Conservation (phyloP, 2,797 vertebrate genomes). For the Neostethus bicornis region DNA sequence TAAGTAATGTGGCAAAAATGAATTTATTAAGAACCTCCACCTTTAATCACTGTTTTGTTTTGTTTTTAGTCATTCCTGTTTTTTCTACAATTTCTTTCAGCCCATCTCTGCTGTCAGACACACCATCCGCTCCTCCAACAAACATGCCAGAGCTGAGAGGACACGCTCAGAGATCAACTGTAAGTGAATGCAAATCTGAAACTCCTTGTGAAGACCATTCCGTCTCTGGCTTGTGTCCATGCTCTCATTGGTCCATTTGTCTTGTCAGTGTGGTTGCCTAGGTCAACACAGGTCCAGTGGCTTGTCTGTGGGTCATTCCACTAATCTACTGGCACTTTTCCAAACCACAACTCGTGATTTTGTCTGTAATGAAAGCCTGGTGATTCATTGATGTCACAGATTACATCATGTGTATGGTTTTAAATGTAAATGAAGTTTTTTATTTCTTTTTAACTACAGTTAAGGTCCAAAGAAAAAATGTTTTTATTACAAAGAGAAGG, state of each 20-base stretch:
- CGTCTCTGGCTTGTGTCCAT: constrained; percentile 8
- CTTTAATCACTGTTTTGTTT: neutral
- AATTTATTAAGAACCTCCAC: too few species aligned
- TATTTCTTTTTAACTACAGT: constrained; percentile 10
- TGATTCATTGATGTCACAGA: constrained; percentile 29
- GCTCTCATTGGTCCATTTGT: constrained; percentile 25
- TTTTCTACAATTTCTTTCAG: constrained; percentile 65
- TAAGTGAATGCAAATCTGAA: constrained; percentile 76
- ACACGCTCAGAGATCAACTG: constrained; percentile 95
- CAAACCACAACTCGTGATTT: constrained; percentile 43
- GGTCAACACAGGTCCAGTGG: constrained; percentile 18
- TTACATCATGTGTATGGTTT: constrained; percentile 16
- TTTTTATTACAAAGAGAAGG: constrained; percentile 14
- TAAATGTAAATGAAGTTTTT: constrained; percentile 1
- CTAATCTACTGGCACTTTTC: constrained; percentile 58
- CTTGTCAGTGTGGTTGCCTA: constrained; percentile 15
- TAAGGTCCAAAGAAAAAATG: neutral
- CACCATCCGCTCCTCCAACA: constrained; percentile 95
- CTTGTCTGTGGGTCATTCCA: constrained; percentile 42
- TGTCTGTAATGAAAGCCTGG: constrained; percentile 51
- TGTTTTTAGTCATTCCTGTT: constrained; percentile 2
- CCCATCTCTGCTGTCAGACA: constrained; percentile 87
- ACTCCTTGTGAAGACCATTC: neutral
- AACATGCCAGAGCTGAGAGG: constrained; percentile 87
- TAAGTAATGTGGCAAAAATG: too few species aligned